Evolutionary conservation across 2,113 vertebrate genomes (phyloP), one percentile per base, ranked within the genome.

Genomic region (Fregata magnificens): DNA sequence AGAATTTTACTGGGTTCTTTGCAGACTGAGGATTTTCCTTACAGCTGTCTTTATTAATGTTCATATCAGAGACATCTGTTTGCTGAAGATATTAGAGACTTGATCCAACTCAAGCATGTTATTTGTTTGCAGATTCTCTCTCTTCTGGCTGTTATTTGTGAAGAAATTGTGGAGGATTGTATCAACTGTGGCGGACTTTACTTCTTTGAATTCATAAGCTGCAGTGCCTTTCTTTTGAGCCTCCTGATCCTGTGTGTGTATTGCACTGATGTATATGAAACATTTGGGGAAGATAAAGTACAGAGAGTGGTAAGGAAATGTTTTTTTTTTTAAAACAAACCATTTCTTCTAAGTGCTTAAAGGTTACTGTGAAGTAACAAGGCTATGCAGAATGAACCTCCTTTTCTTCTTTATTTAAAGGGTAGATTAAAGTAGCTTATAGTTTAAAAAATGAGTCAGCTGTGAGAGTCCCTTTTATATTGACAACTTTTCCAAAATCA

Each of bases 181-280:
- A 40, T 28, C 3, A 21, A 5, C 26, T 99, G 99, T 66, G 9
- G 36, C 0, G 96, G 98, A 2, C 98, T 99, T 77, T 99, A 99
- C 97, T 98, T 99, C 86, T 99, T 99, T 42, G 99, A 99, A 92
- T 99, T 99, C 44, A 88, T 97, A 58, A 99, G 99, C 98, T 99
- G 98, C 97, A 98, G 98, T 6, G 99, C 99, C 85, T 99, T 99
- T 88, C 98, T 99, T 80, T 98, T 99, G 97, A 98, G 98, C 25
- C 72, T 98, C 19, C 97, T 99, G 16, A 97, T 99, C 24, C 90
- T 99, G 69, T 34, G 98, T 44, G 96, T 99, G 14, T 98, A 99
- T 73, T 97, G 97, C 81, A 99, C 99, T 8, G 25, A 70, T 0
- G 42, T 98, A 17, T 96, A 98, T 31, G 14, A 62, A 6, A 97